Percentiles rank a stretch among this genome's conserved stretches.
These are phyloP conservation scores for Neosilurus hyrtlii DNA, from an alignment of 2,797 vertebrate species.

Conservation along the genomic window DNA sequence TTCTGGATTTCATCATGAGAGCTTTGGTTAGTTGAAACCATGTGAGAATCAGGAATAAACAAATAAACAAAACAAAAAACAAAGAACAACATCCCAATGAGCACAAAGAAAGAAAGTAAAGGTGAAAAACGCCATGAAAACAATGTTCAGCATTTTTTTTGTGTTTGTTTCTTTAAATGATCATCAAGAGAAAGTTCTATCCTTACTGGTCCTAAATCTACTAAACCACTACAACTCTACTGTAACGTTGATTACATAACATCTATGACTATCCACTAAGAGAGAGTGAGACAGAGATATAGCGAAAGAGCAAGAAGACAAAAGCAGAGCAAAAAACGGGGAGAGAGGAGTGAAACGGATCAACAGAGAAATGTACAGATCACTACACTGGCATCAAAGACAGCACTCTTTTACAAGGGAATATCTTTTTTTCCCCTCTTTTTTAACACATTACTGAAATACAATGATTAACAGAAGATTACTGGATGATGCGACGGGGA, in stretches of 20 bases:
- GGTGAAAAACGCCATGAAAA: slow-evolving; percentile 20
- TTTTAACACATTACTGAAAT: slow-evolving; percentile 86
- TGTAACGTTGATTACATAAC: slow-evolving; percentile 86
- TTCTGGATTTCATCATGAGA: slow-evolving; percentile 86
- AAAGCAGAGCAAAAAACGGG: slow-evolving; percentile 57
- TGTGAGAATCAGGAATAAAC: slow-evolving; percentile 80
- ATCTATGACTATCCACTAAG: slow-evolving; percentile 88
- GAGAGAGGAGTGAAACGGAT: slow-evolving; percentile 51
- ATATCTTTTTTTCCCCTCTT: slow-evolving; percentile 62
- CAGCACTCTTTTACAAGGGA: slow-evolving; percentile 82
- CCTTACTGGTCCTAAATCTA: slow-evolving; percentile 93
- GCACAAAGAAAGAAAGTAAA: slow-evolving; percentile 70
- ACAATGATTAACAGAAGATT: slow-evolving; percentile 81
- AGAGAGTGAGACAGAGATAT: slow-evolving; percentile 72
- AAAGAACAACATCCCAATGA: slow-evolving; percentile 70
- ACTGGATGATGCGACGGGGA: slow-evolving; percentile 78
- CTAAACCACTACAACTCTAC: slow-evolving; percentile 85
- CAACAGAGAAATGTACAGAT: slow-evolving; percentile 68
- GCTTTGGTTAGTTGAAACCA: slow-evolving; percentile 99
- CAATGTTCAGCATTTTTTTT: slow-evolving; percentile 17
- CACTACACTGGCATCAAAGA: slow-evolving; percentile 86
- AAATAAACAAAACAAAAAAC: slow-evolving; percentile 72
- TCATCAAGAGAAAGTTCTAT: slow-evolving; percentile 90
- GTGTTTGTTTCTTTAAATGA: slow-evolving; percentile 69
- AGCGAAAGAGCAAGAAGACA: slow-evolving; percentile 66